Evolutionary conservation across 2,888 invertebrate species (phyloP).

Genomic region (Apoderus coryli): DNA sequence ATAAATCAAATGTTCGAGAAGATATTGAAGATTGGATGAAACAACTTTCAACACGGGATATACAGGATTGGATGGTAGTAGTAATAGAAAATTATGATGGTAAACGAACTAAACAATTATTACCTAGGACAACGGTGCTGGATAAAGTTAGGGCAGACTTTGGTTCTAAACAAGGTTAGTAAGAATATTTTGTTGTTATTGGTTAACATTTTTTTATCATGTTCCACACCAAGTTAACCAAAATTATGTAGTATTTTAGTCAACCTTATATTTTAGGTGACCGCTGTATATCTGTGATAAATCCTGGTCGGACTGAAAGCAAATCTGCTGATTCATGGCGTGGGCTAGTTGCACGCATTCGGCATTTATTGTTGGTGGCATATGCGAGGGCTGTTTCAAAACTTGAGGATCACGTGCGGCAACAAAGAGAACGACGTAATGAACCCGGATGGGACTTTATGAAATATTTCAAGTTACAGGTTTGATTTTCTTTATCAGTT

Average conservation of each 20-base stretch:
- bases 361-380: conserved; percentile 70
- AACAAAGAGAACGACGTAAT: conserved; percentile 79
- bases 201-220: too few relatives aligned
- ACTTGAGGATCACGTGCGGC: conserved; percentile 82
- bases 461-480: conserved; percentile 85
- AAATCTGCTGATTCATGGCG: conserved; percentile 85
- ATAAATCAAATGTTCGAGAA: conserved; percentile 76
- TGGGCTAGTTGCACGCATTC: conserved; percentile 65
- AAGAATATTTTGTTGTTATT: not conserved
- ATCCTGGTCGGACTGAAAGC: conserved; percentile 80
- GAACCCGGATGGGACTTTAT: conserved; percentile 89
- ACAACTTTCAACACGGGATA: conserved; percentile 54
- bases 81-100: conserved; percentile 85
- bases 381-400: conserved; percentile 74
- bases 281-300: conserved; percentile 80
- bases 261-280: too few relatives aligned
- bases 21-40: conserved; percentile 82
- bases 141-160: conserved; percentile 93
- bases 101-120: conserved; percentile 77
- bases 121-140: conserved; percentile 82
- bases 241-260: too few relatives aligned
- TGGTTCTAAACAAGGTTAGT: conserved; percentile 63
- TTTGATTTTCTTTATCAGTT: conserved; percentile 22
- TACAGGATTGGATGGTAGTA: conserved; percentile 87
- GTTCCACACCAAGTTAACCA: too few relatives aligned